Base-by-base conservation (phyloP, 1,140 invertebrate species). In the Zaprionus vittiger region DNA sequence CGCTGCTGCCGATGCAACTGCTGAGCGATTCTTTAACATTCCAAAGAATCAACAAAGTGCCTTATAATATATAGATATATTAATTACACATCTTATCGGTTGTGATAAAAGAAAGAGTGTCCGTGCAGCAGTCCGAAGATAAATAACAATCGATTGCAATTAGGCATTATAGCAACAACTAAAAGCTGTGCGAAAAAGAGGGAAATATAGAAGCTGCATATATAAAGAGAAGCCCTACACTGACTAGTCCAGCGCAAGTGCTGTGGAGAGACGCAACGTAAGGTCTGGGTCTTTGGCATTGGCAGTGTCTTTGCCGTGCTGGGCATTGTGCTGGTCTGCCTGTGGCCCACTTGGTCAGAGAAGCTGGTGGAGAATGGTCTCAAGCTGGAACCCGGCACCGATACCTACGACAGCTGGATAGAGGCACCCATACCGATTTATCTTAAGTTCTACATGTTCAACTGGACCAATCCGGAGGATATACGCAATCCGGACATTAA, bases 381-480 rank as follows among this genome's bases (percentile, higher is more conserved):
- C 62, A 91, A 91, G 31, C 81, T 97, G 64, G 90, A 93, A 17
- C 94, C 94, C 15, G 93, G 92, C 17, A 96, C 96, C 1, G 93
- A 93, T 52, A 94, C 94, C 62, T 97, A 94, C 89, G 72, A 93
- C 6, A 93, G 95, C 61, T 98, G 97, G 97, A 93, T 95, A 76
- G 94, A 95, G 78, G 96, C 96, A 0, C 95, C 96, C 0, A 94
- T 97, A 52, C 96, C 97, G 0, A 95, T 97, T 93, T 96, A 95
- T 84, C 94, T 97, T n/a, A 95, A 96, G 70, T 94, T 97, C 67
- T 95, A 96, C 90, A 93, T 97, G 67, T 98, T 96, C 87, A 97
- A 98, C 92, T 97, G 96, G 96, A 97, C 96, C 0, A 97, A 98
- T 93, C 92, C 95, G 1, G 92, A 95, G 17, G 93, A 95, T n/a